A percentile compares a stretch with the other conserved stretches of the same genome.
Evolutionary conservation across 2,888 invertebrate genomes (phyloP).

Genomic region (Tribolium freemani): DNA sequence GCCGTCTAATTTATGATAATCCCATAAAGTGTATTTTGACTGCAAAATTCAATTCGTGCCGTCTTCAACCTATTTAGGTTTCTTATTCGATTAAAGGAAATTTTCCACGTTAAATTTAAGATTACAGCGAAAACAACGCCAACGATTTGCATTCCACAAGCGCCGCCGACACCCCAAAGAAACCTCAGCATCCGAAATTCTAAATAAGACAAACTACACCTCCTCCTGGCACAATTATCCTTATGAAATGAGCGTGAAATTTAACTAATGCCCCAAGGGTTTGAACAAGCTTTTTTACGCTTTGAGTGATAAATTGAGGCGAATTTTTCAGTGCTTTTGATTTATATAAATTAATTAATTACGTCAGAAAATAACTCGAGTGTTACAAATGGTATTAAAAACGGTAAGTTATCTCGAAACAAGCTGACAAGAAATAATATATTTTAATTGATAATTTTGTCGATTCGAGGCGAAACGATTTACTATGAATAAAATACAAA

Average conservation of each 20-base stretch:
- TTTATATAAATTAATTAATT: background rate
- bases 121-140: constrained; percentile 38
- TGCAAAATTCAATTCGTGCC: constrained; percentile 57
- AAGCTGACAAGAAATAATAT: background rate
- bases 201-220: constrained; percentile 29
- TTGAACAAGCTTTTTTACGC: background rate
- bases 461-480: constrained; percentile 18
- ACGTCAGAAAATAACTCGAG: background rate
- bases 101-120: constrained; percentile 36
- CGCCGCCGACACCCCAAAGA: constrained; percentile 23
- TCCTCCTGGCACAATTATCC: constrained; percentile 10
- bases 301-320: background rate
- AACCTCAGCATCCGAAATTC: constrained; percentile 31
- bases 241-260: constrained; percentile 30
- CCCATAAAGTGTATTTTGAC: constrained; percentile 62
- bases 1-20: constrained; percentile 64
- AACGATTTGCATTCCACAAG: constrained; percentile 35
- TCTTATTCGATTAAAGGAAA: constrained; percentile 45
- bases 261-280: constrained; percentile 17
- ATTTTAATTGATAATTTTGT: constrained; percentile 12
- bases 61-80: constrained; percentile 46
- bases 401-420: background rate
- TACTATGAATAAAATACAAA: constrained; percentile 23
- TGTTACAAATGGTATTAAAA: background rate
- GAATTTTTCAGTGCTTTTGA: background rate